Conservation (phyloP, 2,113 vertebrate genomes). For the Coreoperca whiteheadi region DNA sequence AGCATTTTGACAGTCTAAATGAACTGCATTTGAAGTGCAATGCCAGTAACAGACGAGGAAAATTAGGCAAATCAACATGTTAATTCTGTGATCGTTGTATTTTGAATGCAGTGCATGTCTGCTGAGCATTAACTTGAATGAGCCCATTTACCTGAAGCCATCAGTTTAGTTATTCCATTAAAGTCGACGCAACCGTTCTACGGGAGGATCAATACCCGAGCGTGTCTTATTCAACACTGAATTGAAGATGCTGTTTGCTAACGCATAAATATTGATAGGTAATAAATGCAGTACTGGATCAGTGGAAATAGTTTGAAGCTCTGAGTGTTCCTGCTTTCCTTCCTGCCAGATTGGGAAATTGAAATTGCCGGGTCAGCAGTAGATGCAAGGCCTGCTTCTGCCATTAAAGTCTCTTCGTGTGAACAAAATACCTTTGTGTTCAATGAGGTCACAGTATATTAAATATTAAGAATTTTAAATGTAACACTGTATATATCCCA, state of each 20-base stretch:
- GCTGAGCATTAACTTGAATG: slow-evolving; percentile 58
- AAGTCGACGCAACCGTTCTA: slow-evolving; percentile 43
- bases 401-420: slow-evolving; percentile 13
- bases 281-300: slow-evolving; percentile 59
- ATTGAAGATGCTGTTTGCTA: slow-evolving; percentile 48
- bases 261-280: slow-evolving; percentile 69
- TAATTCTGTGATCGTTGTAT: slow-evolving; percentile 32
- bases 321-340: slow-evolving; percentile 16
- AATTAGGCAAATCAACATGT: slow-evolving; percentile 45
- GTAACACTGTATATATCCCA: neutral
- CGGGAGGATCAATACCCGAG: slow-evolving; percentile 57
- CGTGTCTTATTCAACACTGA: slow-evolving; percentile 72
- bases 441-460: slow-evolving; percentile 19
- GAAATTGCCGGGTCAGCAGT: neutral
- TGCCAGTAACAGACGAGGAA: neutral
- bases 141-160: slow-evolving; percentile 67
- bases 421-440: slow-evolving; percentile 1
- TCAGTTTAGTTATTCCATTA: slow-evolving; percentile 70
- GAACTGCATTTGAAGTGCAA: neutral
- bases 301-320: slow-evolving; percentile 34
- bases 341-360: slow-evolving; percentile 1
- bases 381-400: neutral
- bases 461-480: slow-evolving; percentile 20
- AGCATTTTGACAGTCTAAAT: slow-evolving; percentile 3
- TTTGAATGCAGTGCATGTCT: slow-evolving; percentile 37